Evolutionary conservation across 2,113 vertebrate genomes (phyloP), one percentile per base, ranked within the genome.

Genomic region (Dipodomys spectabilis): DNA sequence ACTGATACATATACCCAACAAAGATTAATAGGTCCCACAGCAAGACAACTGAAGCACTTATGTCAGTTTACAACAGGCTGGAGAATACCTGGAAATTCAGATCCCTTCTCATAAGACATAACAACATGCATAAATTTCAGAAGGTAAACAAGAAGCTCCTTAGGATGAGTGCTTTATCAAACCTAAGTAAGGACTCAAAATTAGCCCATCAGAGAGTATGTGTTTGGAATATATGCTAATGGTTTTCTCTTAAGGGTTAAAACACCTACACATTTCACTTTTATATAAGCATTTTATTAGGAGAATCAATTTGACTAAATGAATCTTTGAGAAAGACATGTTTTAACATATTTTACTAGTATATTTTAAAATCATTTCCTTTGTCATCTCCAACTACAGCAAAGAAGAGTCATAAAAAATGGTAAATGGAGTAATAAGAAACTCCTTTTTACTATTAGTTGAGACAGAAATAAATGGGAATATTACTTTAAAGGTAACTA

Each of bases 1-100:
- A 97, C 94, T 96, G 95, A 94, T 88, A 16, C 3, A 95, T 62
- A 88, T 95, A 95, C 90, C 11, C n/a, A 85, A 57, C 22, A 65
- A 96, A 95, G 90, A 96, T 92, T 96, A 96, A 96, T 20, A 57
- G 49, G 86, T 67, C 60, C 4, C 69, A 22, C 3, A 82, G 44
- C 91, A 94, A 96, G 49, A 74, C 57, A 77, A 49, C 62, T 85
- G 12, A 22, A 88, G 35, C 60, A 95, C 49, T 95, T 81, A 69
- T 0, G 0, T 91, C 69, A 84, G 32, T 94, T 96, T 92, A 97
- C 57, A 95, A 35, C 9, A 95, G 95, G 53, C 7, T 94, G 5
- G 82, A 90, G 86, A 90, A 95, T 92, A 97, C 60, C n/a, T 90
- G 5, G 16, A 96, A 91, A 82, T 85, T 75, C 25, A 90, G 82